These are phyloP conservation scores for Pristionchus exspectatus DNA, from an alignment of 2,888 invertebrate genomes.

Conservation along the genomic window DNA sequence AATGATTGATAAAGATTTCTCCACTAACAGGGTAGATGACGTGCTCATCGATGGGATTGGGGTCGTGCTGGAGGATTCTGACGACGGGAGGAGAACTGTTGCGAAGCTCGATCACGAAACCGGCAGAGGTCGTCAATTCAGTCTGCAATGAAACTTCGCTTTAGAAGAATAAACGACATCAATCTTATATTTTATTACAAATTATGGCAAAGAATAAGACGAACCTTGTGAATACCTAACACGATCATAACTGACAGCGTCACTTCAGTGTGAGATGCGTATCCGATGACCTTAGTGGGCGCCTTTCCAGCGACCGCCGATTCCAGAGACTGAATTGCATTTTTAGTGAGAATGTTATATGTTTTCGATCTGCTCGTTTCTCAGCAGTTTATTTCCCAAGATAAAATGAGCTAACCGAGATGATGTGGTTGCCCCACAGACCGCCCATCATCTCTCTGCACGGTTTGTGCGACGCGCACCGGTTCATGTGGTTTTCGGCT, in stretches of 20 bases:
- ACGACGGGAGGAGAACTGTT: slow-evolving; percentile 54
- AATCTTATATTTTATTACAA: background rate
- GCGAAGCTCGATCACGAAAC: slow-evolving; percentile 49
- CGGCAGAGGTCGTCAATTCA: slow-evolving; percentile 48
- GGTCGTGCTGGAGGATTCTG: slow-evolving; percentile 69
- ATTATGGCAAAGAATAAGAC: background rate
- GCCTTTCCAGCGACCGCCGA: background rate
- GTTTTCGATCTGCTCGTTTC: no score
- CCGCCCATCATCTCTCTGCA: slow-evolving; percentile 55
- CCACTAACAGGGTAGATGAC: slow-evolving; percentile 63
- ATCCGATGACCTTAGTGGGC: slow-evolving; percentile 28
- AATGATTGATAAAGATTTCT: no score
- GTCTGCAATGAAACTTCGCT: background rate
- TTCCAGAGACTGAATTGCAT: background rate
- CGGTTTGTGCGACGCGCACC: slow-evolving; percentile 47
- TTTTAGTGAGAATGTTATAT: background rate
- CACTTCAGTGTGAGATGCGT: slow-evolving; percentile 53
- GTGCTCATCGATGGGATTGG: slow-evolving; percentile 70
- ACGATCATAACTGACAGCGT: slow-evolving; percentile 52
- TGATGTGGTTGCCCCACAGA: slow-evolving; percentile 43
- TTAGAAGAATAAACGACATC: background rate
- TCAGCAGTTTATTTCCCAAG: no score
- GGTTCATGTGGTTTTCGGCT: slow-evolving; percentile 53
- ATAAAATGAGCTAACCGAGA: background rate
- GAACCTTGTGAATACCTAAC: slow-evolving; percentile 33